These are phyloP conservation scores for Ectemnius continuus DNA, from an alignment of 2,888 invertebrate genomes.

Conservation along the genomic window DNA sequence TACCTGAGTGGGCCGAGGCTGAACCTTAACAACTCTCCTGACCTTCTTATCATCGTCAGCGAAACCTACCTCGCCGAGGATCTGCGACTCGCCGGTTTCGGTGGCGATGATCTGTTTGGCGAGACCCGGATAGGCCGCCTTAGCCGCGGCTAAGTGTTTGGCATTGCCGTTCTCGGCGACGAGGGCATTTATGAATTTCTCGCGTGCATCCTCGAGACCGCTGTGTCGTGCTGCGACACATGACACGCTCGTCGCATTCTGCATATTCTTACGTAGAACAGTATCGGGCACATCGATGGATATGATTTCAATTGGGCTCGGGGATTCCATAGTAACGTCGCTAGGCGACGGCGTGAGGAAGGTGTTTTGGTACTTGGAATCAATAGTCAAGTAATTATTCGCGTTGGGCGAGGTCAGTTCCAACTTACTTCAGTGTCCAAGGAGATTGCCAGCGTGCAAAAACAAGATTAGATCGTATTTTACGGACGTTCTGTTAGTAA, in stretches of 20 bases:
- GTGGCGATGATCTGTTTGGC: slow-evolving; percentile 84
- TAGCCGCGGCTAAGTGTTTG: slow-evolving; percentile 65
- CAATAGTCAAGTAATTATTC: slow-evolving; percentile 71
- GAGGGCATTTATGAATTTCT: slow-evolving; percentile 70
- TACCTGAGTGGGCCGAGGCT: slow-evolving; percentile 39
- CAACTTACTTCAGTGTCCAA: slow-evolving; percentile 74
- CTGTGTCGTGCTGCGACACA: slow-evolving; percentile 66
- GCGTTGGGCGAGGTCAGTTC: slow-evolving; percentile 69
- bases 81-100: slow-evolving; percentile 70
- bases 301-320: slow-evolving; percentile 76
- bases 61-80: slow-evolving; percentile 72
- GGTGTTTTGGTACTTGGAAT: slow-evolving; percentile 70
- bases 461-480: no score
- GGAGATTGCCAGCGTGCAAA: slow-evolving; percentile 63
- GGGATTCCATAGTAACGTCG: slow-evolving; percentile 79
- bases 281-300: slow-evolving; percentile 68
- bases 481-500: neutral
- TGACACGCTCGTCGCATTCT: slow-evolving; percentile 58
- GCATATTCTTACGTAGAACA: slow-evolving; percentile 67
- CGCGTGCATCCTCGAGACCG: slow-evolving; percentile 70
- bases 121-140: slow-evolving; percentile 83
- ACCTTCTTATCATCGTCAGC: slow-evolving; percentile 53
- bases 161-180: slow-evolving; percentile 67
- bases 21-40: slow-evolving; percentile 47
- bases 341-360: slow-evolving; percentile 81